Base-by-base conservation (phyloP, 2,888 invertebrate species). In the Cyclophora punctaria region DNA sequence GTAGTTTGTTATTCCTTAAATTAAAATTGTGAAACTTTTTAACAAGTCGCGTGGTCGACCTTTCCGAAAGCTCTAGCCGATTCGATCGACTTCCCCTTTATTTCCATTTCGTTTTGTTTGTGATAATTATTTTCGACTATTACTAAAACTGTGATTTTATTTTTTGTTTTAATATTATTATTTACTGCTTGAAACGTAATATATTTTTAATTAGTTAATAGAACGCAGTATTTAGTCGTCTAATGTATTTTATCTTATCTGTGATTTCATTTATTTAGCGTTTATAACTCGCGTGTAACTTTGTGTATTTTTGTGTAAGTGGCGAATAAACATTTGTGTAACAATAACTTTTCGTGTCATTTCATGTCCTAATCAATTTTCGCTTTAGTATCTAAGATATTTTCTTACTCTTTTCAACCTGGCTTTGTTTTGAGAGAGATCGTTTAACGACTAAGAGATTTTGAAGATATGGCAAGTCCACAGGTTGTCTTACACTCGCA, bases 241-340 rank as follows among this genome's bases (percentile, higher is more conserved):
- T 71, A 72, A 74, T 77, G 74, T 84, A 81, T 80, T 80, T 73
- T 75, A 37, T 81, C 86, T 43, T 43, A 77, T 81, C 86, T 87
- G 86, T 87, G 86, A 87, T 86, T 83, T 74, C 71, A 71, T 79
- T 73, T 78, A 69, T 75, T 75, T 80, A 80, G 78, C 72, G 71
- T 79, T 67, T 69, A 67, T 73, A 67, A 75, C 69, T 75, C 66
- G 71, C 73, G 69, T 80, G 75, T 78, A 76, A 77, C 74, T 78
- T 75, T 77, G 75, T 79, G 79, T 80, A 80, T 74, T 75, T 68
- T 77, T 74, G 75, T 80, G 75, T 78, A 78, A 79, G 78, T 80
- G 75, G 71, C 72, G 70, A 83, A 83, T 84, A 85, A 83, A 64
- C 51, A 80, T 78, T 80, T 85, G 83, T 86, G 80, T 80, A 84